Conservation (phyloP, 2,113 vertebrate species). For the Ginglymostoma cirratum region DNA sequence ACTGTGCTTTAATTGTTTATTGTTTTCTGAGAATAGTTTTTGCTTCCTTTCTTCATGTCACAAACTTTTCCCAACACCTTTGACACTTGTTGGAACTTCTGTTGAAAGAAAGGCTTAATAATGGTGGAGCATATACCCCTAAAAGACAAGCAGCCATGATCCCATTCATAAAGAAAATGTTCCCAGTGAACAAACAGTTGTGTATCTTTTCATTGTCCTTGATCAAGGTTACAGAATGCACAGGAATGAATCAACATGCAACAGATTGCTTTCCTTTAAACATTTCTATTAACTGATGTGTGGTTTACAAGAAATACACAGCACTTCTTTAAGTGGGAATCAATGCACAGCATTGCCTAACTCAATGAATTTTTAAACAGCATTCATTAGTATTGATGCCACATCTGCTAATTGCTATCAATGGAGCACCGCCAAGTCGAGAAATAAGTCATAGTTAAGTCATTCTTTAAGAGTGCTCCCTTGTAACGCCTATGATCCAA, state of each 20-base stretch:
- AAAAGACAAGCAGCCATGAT: not conserved
- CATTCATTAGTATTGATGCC: not conserved
- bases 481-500: not conserved
- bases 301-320: not conserved
- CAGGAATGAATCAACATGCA: not conserved
- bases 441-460: not conserved
- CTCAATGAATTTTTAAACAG: not conserved
- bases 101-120: not conserved
- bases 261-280: not conserved
- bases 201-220: not conserved
- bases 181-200: not conserved
- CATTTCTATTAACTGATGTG: not conserved
- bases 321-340: not conserved
- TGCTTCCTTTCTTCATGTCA: not conserved
- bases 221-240: not conserved
- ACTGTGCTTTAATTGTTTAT: not conserved
- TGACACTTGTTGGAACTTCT: not conserved
- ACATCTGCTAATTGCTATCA: not conserved
- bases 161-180: not conserved
- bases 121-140: not conserved
- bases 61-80: not conserved
- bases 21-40: not conserved
- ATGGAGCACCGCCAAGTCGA: not conserved
- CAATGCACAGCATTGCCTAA: not conserved
- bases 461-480: not conserved